Evolutionary conservation across 2,888 invertebrate genomes (phyloP), one percentile per base, ranked within the genome.

Genomic region (Sarcophaga caerulescens): DNA sequence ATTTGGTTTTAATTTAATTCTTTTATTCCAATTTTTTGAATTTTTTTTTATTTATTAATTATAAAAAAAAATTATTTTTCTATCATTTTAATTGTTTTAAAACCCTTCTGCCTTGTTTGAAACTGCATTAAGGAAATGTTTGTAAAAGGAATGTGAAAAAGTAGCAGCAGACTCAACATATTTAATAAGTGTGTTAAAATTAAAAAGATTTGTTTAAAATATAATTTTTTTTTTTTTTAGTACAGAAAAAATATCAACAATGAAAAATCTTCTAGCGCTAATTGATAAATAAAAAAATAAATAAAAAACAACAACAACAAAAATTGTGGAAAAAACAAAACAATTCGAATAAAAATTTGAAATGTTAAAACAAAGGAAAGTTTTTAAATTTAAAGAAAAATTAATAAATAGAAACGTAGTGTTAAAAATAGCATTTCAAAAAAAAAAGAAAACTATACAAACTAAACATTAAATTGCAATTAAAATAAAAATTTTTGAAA

Each of bases 201-300:
- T 52, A 60, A 35, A 76, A 89, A 87, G 88, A 89, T 90, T 75
- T 87, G 88, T 88, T 87, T 83, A 85, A 88, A 52, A 52, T 14
- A 52, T 14, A 52, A 52, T 14, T 12, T 52, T 88, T 88, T n/a
- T n/a, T n/a, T n/a, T 88, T 88, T 89, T 89, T 90, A 87, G 88
- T 89, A 87, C 68, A 84, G 69, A 85, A 85, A 35, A 35, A 35
- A 10, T 35, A 86, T 84, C 82, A 85, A 82, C 83, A 88, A 87
- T 66, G 83, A 60, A 85, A 88, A 88, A 89, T 89, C 89, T 89
- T 89, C 89, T 89, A 89, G 89, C 89, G 89, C 89, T 84, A 87
- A 81, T 25, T 47, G 11, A 80, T 35, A 68, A 62, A 62, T 12
- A 52, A 21, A 52, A 21, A 21, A 23, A 63, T 12, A 14, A 63